These are phyloP conservation scores for Mythimna vitellina DNA, from an alignment of 2,888 invertebrate genomes.

Conservation along the genomic window DNA sequence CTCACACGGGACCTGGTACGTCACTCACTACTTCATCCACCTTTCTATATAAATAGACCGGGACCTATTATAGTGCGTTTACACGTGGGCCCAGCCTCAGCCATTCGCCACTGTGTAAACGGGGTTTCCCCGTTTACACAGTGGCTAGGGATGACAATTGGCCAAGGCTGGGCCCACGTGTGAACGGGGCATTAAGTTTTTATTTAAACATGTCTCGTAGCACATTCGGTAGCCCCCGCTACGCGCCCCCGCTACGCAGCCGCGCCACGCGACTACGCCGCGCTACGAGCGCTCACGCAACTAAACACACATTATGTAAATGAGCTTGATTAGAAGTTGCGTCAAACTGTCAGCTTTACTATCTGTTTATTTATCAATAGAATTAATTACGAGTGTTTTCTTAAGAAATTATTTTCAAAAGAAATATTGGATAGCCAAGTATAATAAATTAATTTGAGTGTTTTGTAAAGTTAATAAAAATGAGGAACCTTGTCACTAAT, in stretches of 20 bases:
- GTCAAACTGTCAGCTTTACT: constrained; percentile 17
- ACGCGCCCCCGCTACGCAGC: constrained; percentile 8
- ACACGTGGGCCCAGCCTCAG: too few relatives aligned
- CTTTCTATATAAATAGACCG: neutral
- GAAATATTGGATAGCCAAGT: constrained; percentile 4
- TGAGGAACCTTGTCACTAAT: constrained; percentile 23
- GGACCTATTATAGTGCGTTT: neutral
- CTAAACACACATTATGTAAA: constrained; percentile 39
- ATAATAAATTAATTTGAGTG: constrained; percentile 26
- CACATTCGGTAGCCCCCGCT: constrained; percentile 19
- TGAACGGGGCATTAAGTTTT: too few relatives aligned
- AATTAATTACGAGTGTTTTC: constrained; percentile 36
- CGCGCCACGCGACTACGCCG: constrained; percentile 1
- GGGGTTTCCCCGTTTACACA: too few relatives aligned
- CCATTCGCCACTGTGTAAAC: too few relatives aligned
- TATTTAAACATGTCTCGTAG: constrained; percentile 11
- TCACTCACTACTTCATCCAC: constrained; percentile 2
- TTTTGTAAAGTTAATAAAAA: constrained; percentile 26
- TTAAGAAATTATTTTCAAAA: constrained; percentile 24
- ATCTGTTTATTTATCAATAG: constrained; percentile 44
- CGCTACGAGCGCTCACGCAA: constrained; percentile 8
- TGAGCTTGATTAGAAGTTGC: constrained; percentile 22
- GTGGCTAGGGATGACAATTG: too few relatives aligned
- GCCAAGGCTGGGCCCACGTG: too few relatives aligned
- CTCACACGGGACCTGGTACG: constrained; percentile 29